Conservation (phyloP, 2,113 vertebrate genomes). For the Coryphaenoides rupestris region DNA sequence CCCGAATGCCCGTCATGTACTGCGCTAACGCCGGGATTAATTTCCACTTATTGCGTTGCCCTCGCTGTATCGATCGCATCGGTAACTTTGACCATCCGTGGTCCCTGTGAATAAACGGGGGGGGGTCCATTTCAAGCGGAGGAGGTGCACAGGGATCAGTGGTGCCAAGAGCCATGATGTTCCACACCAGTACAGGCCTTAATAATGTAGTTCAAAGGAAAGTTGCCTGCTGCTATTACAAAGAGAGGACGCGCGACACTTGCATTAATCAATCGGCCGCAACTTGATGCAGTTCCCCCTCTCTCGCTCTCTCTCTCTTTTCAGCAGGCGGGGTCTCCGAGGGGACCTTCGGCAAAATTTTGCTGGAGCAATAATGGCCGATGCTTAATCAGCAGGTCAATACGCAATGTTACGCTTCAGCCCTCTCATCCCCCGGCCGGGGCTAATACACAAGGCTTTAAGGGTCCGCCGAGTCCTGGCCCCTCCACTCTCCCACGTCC, state of each 20-base stretch:
- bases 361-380: slow-evolving; percentile 50
- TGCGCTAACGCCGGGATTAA: background rate
- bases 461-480: slow-evolving; percentile 26
- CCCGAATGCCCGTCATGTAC: background rate
- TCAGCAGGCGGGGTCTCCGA: slow-evolving; percentile 38
- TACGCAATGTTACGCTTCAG: slow-evolving; percentile 60
- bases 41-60: slow-evolving; percentile 13
- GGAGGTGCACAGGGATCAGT: slow-evolving; percentile 36
- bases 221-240: slow-evolving; percentile 41
- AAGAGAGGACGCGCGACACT: slow-evolving; percentile 31
- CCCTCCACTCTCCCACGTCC: slow-evolving; percentile 14
- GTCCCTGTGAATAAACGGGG: slow-evolving; percentile 30
- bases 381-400: slow-evolving; percentile 72
- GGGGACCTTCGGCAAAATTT: slow-evolving; percentile 59
- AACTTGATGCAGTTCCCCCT: slow-evolving; percentile 25
- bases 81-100: slow-evolving; percentile 14
- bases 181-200: slow-evolving; percentile 24
- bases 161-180: slow-evolving; percentile 31
- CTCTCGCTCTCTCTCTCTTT: too few relatives aligned
- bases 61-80: slow-evolving; percentile 9
- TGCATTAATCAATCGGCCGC: slow-evolving; percentile 41
- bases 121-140: slow-evolving; percentile 35
- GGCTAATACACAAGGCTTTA: slow-evolving; percentile 51
- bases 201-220: slow-evolving; percentile 45
- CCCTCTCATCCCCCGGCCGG: slow-evolving; percentile 43